Base-by-base conservation (phyloP, 1,140 invertebrate species). In the Glomeris maerens region DNA sequence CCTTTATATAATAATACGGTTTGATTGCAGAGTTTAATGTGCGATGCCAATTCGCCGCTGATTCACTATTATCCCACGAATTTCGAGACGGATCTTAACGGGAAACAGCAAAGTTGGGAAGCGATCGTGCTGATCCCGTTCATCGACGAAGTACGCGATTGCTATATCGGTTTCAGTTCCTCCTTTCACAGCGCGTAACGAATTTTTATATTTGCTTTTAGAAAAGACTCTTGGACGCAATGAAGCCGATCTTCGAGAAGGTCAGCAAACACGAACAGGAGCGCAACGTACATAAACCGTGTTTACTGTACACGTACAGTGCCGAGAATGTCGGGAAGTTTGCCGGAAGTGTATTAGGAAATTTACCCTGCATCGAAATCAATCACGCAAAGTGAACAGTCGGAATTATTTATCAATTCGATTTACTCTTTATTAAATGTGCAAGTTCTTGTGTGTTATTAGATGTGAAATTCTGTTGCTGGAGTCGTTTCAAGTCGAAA, bases 31-130 rank as follows among this genome's bases (percentile, higher is more conserved):
- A 57, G 73, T 13, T 71, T 98, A 45, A 89, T 97, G 81, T 79
- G 75, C 0, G 75, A 79, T 31, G 71, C 78, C n/a, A 67, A 74
- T 45, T 96, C 90, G 20, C 81, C 86, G 0, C 80, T 98, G 45
- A 78, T 81, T 17, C 74, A 89, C 52, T 98, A 84, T 65, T 98
- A 94, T 71, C 94, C 94, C 0, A 60, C 73, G 20, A 73, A 93
- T 21, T 97, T 98, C 66, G 74, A 86, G 58, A 91, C 82, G 0
- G 86, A 90, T 71, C 60, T 76, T 13, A 78, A 98, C 72, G 92
- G 91, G 1, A 98, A 98, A 63, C 77, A 77, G 59, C 84, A 95
- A 59, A 89, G 95, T 52, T 98, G 93, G 93, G 94, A 98, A 67
- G 93, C 93, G 22, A 83, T 98, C 0, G 90, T 97, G 4, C 71